These are phyloP conservation scores for Aurelia aurita complex sp. Pacific DNA, from an alignment of 30 jellyfish, hydroid and myxozoan genomes.

Conservation along the genomic window DNA sequence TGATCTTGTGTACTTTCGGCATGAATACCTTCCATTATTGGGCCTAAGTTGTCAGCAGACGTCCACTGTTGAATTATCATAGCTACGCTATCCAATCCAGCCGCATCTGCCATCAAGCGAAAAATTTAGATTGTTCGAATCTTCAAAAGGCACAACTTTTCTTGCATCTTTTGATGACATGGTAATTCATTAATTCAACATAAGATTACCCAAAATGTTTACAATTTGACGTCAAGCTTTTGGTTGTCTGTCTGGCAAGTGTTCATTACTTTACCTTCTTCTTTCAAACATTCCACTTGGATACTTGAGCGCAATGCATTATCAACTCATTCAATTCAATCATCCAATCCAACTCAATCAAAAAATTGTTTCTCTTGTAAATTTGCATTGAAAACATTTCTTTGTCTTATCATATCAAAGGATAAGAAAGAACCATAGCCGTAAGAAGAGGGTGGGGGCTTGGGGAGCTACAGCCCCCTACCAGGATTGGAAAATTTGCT, in stretches of 20 bases:
- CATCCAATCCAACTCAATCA: too few species aligned
- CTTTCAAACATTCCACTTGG: constrained; percentile 49
- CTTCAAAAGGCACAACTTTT: background rate
- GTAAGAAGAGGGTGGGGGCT: too few species aligned
- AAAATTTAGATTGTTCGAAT: background rate
- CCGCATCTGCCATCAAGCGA: background rate
- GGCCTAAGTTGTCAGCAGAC: constrained; percentile 51
- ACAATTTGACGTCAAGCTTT: constrained; percentile 40
- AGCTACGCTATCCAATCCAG: constrained; percentile 55
- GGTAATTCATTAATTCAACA: constrained; percentile 10
- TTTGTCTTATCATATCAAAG: too few species aligned
- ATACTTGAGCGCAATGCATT: constrained; percentile 53
- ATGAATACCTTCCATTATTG: constrained; percentile 43
- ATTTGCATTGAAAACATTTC: too few species aligned
- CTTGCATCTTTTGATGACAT: constrained; percentile 40
- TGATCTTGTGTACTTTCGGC: constrained; percentile 26
- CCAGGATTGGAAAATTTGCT: too few species aligned
- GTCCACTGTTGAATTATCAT: constrained; percentile 44
- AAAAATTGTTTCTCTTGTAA: too few species aligned
- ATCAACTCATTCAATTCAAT: background rate
- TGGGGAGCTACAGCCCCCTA: too few species aligned
- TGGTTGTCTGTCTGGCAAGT: background rate
- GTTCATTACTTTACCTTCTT: constrained; percentile 7
- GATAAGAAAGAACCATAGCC: too few species aligned
- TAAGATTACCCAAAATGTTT: constrained; percentile 39